These are phyloP conservation scores for Hydractinia echinata DNA, from an alignment of 30 jellyfish, hydroid and myxozoan species.

Conservation along the genomic window DNA sequence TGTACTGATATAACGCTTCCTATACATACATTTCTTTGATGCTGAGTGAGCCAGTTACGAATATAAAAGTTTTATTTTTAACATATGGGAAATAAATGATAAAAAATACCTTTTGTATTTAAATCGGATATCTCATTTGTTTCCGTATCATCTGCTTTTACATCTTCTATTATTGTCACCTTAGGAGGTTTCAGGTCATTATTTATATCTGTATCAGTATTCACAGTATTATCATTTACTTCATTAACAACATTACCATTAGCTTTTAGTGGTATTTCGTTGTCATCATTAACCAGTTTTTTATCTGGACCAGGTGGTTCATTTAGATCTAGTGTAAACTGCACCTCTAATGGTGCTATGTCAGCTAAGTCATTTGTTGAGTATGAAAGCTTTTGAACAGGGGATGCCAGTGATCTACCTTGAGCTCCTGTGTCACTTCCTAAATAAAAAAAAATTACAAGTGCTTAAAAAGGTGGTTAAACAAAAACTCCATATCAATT, in stretches of 20 bases:
- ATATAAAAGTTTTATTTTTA: too few species aligned
- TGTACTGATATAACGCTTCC: too few species aligned
- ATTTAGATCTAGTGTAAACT: constrained; percentile 17
- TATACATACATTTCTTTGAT: too few species aligned
- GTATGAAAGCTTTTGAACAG: constrained; percentile 15
- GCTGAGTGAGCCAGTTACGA: too few species aligned
- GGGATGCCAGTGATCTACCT: not conserved
- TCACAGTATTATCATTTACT: not conserved
- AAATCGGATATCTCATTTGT: too few species aligned
- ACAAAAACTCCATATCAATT: too few species aligned
- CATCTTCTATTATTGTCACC: too few species aligned
- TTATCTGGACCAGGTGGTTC: constrained; percentile 1
- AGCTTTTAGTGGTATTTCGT: not conserved
- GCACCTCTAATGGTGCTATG: constrained; percentile 27
- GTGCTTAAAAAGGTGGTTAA: not conserved
- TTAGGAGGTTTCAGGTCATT: not conserved
- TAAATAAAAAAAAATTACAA: not conserved
- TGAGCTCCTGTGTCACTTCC: constrained; percentile 25
- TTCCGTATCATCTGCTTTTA: too few species aligned
- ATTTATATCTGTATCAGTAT: not conserved
- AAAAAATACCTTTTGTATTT: too few species aligned
- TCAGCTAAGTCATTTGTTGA: constrained; percentile 35
- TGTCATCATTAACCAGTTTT: not conserved
- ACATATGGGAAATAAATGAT: too few species aligned
- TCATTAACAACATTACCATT: not conserved